Base-by-base conservation (phyloP, 30 jellyfish, hydroid and myxozoan genomes). In the Aurelia coerulea region DNA sequence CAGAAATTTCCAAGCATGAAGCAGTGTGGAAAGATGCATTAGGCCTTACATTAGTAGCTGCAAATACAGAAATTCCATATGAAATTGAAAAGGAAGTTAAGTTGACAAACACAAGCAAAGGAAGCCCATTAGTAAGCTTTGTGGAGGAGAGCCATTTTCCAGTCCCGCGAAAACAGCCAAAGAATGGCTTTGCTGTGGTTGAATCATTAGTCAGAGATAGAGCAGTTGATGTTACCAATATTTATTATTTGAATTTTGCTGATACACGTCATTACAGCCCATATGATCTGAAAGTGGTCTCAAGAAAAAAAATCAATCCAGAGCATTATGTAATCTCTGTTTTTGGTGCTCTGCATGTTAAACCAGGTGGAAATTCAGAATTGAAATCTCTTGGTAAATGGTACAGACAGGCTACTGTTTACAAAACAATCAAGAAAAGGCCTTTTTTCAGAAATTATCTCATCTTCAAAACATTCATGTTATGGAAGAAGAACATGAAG, bases 281-380 rank as follows among this genome's bases (percentile, higher is more conserved):
- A n/a, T 92, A 92, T 69, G 94, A 87, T 63, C 65, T 92, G 46
- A 71, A 37, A 23, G 95, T 87, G 16, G 94, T 83, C 4, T 74
- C 98, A 46, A 87, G 85, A 68, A 74, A 76, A 84, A 64, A 78
- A 68, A 80, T 87, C 29, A 32, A 64, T n/a, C 81, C 85, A 5
- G 98, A 92, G 49, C 95, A 87, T 64, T 93, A 65, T 66, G 93
- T 92, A 0, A 92, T 92, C 42, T 92, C 98, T 2, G 87, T 87
- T 4, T 92, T 92, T 75, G 98, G 98, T 6, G 98, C 81, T 34
- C 64, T 92, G 58, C 85, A 86, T 77, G 92, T 92, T 49, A 86
- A 77, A 56, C 84, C 92, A 0, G 84, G n/a, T 34, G 95, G 98
- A 8, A 85, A 92, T 17, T 92, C 98, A 23, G 98, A 92, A 34